Conservation (phyloP, 2,888 invertebrate species). For the Tubulanus polymorphus region DNA sequence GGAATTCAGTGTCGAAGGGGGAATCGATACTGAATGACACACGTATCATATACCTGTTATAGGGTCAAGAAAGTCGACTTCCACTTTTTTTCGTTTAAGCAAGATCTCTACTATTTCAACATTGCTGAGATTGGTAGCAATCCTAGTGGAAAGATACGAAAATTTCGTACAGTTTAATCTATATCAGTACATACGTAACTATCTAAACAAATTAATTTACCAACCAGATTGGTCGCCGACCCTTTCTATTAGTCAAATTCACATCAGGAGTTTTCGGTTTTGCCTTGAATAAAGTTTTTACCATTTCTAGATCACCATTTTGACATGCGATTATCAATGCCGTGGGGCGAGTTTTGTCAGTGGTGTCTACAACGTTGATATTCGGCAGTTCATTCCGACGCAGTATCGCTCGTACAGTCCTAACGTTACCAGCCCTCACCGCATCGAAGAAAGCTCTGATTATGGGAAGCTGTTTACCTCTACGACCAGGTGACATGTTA, state of each 20-base stretch:
- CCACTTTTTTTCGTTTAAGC: slow-evolving; percentile 30
- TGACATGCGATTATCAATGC: slow-evolving; percentile 35
- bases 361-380: slow-evolving; percentile 23
- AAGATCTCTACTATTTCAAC: slow-evolving; percentile 30
- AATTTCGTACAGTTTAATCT: background rate
- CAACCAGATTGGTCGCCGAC: slow-evolving; percentile 40
- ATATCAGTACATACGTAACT: background rate
- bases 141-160: slow-evolving; percentile 23
- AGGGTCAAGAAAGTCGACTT: slow-evolving; percentile 37
- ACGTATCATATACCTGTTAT: background rate
- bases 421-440: slow-evolving; percentile 9
- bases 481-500: too few species aligned
- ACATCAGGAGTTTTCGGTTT: slow-evolving; percentile 31
- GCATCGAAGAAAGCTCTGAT: slow-evolving; percentile 11
- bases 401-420: slow-evolving; percentile 23
- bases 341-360: slow-evolving; percentile 27
- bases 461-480: background rate
- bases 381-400: slow-evolving; percentile 26
- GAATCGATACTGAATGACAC: too few species aligned
- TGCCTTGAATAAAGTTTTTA: slow-evolving; percentile 27
- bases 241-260: slow-evolving; percentile 31
- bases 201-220: slow-evolving; percentile 4
- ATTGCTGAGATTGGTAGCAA: slow-evolving; percentile 36
- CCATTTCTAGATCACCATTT: slow-evolving; percentile 29
- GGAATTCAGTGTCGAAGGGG: too few species aligned